Percentiles rank a stretch among this genome's conserved stretches.
These are phyloP conservation scores for Potorous gilbertii DNA, from an alignment of 2,797 vertebrate species.

Conservation along the genomic window DNA sequence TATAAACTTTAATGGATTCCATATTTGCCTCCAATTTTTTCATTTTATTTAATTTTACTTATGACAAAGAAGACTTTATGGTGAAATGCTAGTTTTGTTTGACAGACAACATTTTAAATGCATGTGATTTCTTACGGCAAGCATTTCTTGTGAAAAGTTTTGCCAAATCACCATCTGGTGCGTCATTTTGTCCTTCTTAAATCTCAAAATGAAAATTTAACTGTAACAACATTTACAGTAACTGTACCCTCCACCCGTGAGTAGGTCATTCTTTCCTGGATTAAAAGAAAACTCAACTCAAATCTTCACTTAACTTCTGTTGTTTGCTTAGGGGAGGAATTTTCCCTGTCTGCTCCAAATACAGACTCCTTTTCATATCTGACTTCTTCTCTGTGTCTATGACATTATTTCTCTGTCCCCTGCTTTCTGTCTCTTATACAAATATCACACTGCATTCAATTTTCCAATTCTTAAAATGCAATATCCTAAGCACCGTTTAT, in stretches of 20 bases:
- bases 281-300: constrained; percentile 20
- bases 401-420: background rate
- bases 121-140: background rate
- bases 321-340: background rate
- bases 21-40: constrained; percentile 29
- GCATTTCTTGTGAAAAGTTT: background rate
- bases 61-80: background rate
- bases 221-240: background rate
- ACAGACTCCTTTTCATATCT: background rate
- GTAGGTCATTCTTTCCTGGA: background rate
- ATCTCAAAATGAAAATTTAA: constrained; percentile 12
- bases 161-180: background rate
- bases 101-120: background rate
- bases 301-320: background rate
- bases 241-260: background rate
- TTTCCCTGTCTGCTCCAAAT: background rate
- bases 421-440: background rate
- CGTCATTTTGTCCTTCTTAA: constrained; percentile 7
- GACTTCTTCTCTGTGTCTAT: background rate
- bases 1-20: background rate
- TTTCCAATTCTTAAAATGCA: constrained; percentile 26
- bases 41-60: background rate
- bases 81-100: background rate
- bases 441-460: background rate
- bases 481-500: constrained; percentile 23